A percentile compares a stretch with the other conserved stretches of the same genome.
Conservation (phyloP, 1,140 invertebrate species). For the Trichomalopsis sarcophagae region DNA sequence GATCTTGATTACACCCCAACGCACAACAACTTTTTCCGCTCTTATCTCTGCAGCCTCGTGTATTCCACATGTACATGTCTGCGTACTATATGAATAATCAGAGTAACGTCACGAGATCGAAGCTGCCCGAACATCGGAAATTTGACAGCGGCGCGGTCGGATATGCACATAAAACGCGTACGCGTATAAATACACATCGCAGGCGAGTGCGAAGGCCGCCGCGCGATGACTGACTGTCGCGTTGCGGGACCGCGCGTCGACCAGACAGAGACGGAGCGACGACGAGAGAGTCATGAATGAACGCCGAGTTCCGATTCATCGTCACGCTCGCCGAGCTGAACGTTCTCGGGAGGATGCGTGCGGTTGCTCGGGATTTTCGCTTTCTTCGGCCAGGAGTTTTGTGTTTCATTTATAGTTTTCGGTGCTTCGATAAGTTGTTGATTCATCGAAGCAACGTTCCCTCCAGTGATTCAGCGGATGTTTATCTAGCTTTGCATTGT, state of each 20-base stretch:
- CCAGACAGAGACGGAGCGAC: neutral
- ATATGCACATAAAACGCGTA: neutral
- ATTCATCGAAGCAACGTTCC: neutral
- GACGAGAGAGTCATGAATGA: constrained; percentile 8
- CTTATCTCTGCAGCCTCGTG: too few relatives aligned
- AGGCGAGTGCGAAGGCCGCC: neutral
- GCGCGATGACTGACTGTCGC: constrained; percentile 13
- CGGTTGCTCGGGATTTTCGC: neutral
- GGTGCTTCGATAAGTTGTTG: neutral
- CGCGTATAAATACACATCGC: neutral
- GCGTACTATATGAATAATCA: too few relatives aligned
- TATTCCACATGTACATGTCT: too few relatives aligned
- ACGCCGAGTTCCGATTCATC: constrained; percentile 9
- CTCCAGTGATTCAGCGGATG: neutral
- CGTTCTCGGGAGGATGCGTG: neutral
- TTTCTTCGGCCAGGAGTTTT: neutral
- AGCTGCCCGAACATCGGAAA: neutral
- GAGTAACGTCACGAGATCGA: neutral
- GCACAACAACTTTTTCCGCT: too few relatives aligned
- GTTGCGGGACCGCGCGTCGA: neutral
- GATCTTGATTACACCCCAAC: neutral
- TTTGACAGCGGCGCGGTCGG: neutral
- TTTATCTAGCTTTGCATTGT: neutral
- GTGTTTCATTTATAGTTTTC: neutral
- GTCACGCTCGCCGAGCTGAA: neutral